These are phyloP conservation scores for Miltochrista miniata DNA, from an alignment of 2,888 invertebrate species.

Conservation along the genomic window DNA sequence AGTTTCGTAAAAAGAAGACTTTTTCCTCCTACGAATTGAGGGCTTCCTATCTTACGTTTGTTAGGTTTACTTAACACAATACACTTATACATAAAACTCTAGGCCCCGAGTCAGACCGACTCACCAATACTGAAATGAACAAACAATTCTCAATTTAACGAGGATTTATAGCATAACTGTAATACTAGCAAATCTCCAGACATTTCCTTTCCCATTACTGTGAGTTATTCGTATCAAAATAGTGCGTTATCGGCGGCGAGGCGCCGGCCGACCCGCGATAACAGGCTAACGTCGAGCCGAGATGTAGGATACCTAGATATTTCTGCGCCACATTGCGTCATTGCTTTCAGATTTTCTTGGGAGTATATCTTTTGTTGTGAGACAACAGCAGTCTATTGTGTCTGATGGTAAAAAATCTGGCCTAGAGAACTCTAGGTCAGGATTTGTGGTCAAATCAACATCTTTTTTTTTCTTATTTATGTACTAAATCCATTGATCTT, in stretches of 20 bases:
- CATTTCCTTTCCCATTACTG: conserved; percentile 20
- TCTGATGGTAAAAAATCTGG: neutral
- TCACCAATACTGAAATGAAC: neutral
- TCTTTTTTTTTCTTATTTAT: too few relatives aligned
- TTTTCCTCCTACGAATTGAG: too few relatives aligned
- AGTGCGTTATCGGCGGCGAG: conserved; percentile 31
- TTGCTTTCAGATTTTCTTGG: too few relatives aligned
- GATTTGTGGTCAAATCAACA: too few relatives aligned
- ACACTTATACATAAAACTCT: neutral
- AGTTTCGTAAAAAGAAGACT: too few relatives aligned
- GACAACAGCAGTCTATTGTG: too few relatives aligned
- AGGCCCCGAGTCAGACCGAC: neutral
- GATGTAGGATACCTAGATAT: conserved; percentile 33
- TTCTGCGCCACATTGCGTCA: neutral
- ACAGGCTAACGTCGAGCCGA: conserved; percentile 23
- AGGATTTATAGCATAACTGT: conserved; percentile 1
- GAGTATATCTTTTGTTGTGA: too few relatives aligned
- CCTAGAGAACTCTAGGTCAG: too few relatives aligned
- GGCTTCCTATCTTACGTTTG: neutral
- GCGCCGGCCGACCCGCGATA: conserved; percentile 51
- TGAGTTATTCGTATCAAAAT: conserved; percentile 19
- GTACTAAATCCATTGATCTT: too few relatives aligned
- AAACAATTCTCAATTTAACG: neutral
- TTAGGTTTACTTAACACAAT: neutral
- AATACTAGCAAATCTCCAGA: conserved; percentile 15